These are phyloP conservation scores for Drosophila nigricruria DNA, from an alignment of 2,888 invertebrate genomes.

Conservation along the genomic window DNA sequence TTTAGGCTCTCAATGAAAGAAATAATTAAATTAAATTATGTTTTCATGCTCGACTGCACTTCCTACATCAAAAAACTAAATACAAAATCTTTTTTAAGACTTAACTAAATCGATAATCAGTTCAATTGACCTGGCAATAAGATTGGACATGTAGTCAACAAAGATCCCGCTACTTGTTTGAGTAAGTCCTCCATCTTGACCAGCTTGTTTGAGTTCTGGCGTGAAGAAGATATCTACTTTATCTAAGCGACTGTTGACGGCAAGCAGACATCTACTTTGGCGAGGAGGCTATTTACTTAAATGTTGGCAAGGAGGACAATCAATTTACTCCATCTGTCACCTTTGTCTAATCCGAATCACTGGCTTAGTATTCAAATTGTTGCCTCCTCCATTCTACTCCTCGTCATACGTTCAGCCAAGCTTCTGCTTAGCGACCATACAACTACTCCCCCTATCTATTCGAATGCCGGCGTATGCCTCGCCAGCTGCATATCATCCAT, in stretches of 20 bases:
- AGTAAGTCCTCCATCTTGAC: not conserved
- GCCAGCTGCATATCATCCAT: conserved; percentile 53
- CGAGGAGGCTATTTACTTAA: not conserved
- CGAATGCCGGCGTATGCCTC: conserved; percentile 32
- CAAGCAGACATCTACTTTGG: not conserved
- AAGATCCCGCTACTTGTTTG: not conserved
- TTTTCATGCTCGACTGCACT: conserved; percentile 35
- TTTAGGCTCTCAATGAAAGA: no score
- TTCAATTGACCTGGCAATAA: conserved; percentile 34
- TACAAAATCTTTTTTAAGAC: conserved; percentile 36
- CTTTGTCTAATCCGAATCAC: not conserved
- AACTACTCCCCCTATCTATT: conserved; percentile 14
- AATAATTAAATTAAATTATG: conserved; percentile 16
- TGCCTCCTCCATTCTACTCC: not conserved
- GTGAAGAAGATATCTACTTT: not conserved
- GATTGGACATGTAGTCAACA: not conserved
- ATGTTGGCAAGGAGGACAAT: not conserved
- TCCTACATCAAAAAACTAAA: conserved; percentile 31
- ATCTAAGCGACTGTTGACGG: not conserved
- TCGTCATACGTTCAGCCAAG: conserved; percentile 10
- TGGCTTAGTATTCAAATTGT: not conserved
- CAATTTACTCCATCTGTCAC: not conserved
- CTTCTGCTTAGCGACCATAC: not conserved
- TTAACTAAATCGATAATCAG: conserved; percentile 46
- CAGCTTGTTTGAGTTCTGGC: not conserved